A percentile compares a stretch with the other conserved stretches of the same genome.
Evolutionary conservation across 1,140 invertebrate genomes (phyloP).

Genomic region (Brachionus rubens): DNA sequence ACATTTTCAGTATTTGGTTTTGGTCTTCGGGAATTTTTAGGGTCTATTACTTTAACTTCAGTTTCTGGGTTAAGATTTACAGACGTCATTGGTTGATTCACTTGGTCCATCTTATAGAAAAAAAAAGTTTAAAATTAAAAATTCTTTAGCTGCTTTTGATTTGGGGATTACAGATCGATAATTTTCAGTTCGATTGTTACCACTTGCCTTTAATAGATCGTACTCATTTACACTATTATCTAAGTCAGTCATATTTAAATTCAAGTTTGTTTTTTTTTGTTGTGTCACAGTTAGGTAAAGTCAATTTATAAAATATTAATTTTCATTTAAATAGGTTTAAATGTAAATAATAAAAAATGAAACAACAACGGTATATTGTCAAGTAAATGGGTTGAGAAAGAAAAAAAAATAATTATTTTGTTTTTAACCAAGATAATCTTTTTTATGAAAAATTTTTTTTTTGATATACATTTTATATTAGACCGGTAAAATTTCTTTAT

Average conservation of each 20-base stretch:
- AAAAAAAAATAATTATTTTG: too few relatives aligned
- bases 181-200: background rate
- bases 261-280: too few relatives aligned
- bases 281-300: too few relatives aligned
- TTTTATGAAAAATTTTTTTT: too few relatives aligned
- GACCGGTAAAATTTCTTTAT: background rate
- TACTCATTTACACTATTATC: conserved; percentile 26
- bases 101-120: too few relatives aligned
- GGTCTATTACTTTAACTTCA: conserved; percentile 5
- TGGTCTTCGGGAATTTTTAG: background rate
- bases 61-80: background rate
- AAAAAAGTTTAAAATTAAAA: too few relatives aligned
- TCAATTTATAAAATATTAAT: too few relatives aligned
- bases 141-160: background rate
- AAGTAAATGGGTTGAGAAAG: background rate
- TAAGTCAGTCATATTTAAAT: conserved; percentile 13
- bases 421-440: too few relatives aligned
- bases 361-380: background rate
- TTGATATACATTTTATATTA: too few relatives aligned
- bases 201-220: conserved; percentile 13
- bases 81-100: background rate
- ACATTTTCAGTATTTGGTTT: background rate
- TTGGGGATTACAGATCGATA: background rate
- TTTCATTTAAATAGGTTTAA: too few relatives aligned
- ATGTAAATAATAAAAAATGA: conserved; percentile 10